A percentile compares a stretch with the other conserved stretches of the same genome.
Conservation (phyloP, 2,888 invertebrate genomes). For the Drosophila merina region DNA sequence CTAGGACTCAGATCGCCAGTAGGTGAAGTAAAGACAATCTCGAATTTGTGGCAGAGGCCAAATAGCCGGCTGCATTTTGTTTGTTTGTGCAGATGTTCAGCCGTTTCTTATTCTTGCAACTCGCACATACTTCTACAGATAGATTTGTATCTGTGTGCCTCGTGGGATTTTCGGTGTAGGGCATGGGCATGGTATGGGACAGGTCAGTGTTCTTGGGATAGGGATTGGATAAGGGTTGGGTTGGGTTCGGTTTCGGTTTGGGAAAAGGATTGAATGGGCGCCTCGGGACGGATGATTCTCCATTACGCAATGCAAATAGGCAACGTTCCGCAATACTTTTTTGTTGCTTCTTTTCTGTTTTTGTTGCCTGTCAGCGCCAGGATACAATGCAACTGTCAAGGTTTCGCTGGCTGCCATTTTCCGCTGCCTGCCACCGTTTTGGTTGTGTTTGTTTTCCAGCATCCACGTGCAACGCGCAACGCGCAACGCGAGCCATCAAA, state of each 20-base stretch:
- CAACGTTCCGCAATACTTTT: constrained; percentile 17
- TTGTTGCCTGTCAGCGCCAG: constrained; percentile 50
- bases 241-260: neutral
- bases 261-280: neutral
- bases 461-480: constrained; percentile 52
- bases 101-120: constrained; percentile 27
- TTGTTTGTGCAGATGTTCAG: constrained; percentile 74
- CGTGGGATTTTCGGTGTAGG: constrained; percentile 53
- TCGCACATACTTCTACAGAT: constrained; percentile 1
- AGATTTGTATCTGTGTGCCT: constrained; percentile 24
- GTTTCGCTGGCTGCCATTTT: constrained; percentile 50
- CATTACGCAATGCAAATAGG: constrained; percentile 78
- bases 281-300: constrained; percentile 39
- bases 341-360: constrained; percentile 21
- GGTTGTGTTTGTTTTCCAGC: constrained; percentile 4
- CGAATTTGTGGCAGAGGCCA: constrained; percentile 2
- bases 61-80: constrained; percentile 61
- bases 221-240: constrained; percentile 44
- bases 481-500: constrained; percentile 32
- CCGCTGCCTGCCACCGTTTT: constrained; percentile 6
- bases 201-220: constrained; percentile 62
- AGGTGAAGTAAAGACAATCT: constrained; percentile 11
- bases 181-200: constrained; percentile 49
- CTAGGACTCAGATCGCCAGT: constrained; percentile 9
- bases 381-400: constrained; percentile 79